Percentiles rank a stretch among this genome's conserved stretches.
Evolutionary conservation across 2,797 vertebrate genomes (phyloP).

Genomic region (Lagorchestes hirsutus): DNA sequence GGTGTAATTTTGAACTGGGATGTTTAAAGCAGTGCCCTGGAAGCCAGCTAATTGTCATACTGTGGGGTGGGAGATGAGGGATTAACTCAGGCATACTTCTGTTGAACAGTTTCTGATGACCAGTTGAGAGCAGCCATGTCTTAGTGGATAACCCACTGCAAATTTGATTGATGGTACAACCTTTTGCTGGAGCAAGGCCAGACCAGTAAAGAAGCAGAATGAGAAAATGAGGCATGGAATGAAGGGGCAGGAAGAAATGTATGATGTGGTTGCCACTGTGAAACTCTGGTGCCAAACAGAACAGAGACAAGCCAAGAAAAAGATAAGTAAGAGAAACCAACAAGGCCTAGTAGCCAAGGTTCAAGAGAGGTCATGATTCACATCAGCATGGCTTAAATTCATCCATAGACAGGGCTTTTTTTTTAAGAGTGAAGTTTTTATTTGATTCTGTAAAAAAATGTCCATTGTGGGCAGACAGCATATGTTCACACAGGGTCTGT

Average conservation of each 20-base stretch:
- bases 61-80: background rate
- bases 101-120: background rate
- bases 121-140: background rate
- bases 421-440: slow-evolving; percentile 62
- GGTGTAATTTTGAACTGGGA: background rate
- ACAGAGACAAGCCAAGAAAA: background rate
- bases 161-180: background rate
- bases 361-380: background rate
- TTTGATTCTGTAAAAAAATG: slow-evolving; percentile 78
- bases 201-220: background rate
- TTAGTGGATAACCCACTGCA: background rate
- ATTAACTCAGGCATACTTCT: background rate
- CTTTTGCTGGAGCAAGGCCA: background rate
- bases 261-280: background rate
- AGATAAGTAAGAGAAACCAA: background rate
- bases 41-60: background rate
- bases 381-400: background rate
- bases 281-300: background rate
- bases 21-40: background rate
- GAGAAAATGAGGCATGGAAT: background rate
- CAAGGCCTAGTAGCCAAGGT: background rate
- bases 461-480: slow-evolving; percentile 47
- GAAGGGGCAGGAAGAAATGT: background rate
- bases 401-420: background rate
- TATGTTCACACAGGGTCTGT: slow-evolving; percentile 2